Evolutionary conservation across 2,888 invertebrate species (phyloP).

Genomic region (Teleogryllus oceanicus): DNA sequence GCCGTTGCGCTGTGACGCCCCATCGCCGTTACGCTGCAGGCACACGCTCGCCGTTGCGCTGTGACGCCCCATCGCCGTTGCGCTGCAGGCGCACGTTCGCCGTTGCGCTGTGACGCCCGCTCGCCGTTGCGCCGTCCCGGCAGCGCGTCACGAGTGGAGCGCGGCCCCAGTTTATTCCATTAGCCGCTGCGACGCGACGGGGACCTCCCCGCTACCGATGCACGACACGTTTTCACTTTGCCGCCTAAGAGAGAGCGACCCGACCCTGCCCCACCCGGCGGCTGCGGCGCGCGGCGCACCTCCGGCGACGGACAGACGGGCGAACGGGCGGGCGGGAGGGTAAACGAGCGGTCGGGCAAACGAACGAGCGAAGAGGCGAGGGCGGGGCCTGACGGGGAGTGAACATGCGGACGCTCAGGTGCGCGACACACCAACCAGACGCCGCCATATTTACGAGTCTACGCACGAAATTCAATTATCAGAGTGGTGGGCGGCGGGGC

Average conservation of each 20-base stretch:
- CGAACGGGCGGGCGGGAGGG: too few species aligned
- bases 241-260: slow-evolving; percentile 4
- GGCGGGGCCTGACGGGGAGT: background rate
- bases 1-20: too few species aligned
- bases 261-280: background rate
- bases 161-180: background rate
- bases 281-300: too few species aligned
- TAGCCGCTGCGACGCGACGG: background rate
- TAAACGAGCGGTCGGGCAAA: background rate
- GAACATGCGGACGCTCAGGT: background rate
- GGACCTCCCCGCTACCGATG: background rate
- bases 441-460: slow-evolving; percentile 9
- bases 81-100: too few species aligned
- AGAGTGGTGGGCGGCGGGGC: background rate
- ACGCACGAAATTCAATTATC: slow-evolving; percentile 10
- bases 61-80: too few species aligned
- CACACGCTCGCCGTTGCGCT: too few species aligned
- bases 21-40: too few species aligned
- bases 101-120: too few species aligned
- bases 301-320: too few species aligned
- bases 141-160: too few species aligned
- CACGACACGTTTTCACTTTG: slow-evolving; percentile 18
- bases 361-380: background rate
- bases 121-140: too few species aligned
- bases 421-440: background rate